phyloP scores from a whole-genome alignment of 1,140 invertebrate species.

The Littorina saxatilis region DNA sequence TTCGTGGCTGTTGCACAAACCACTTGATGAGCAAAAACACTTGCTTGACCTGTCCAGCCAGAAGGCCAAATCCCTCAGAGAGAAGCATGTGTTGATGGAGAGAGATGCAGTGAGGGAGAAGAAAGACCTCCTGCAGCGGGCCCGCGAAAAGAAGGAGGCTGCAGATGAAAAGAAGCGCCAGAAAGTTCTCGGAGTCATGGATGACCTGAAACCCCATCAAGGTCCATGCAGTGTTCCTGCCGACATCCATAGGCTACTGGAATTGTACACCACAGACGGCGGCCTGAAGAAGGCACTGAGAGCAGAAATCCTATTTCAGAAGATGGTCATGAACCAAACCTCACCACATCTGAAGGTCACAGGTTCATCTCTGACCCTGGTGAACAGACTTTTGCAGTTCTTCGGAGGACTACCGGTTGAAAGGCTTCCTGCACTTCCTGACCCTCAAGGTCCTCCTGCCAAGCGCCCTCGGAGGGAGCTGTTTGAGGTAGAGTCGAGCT shows the following conservation, averaged over 20 bases:
- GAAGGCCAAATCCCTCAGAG: not conserved
- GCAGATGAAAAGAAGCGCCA: not conserved
- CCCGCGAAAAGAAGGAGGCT: not conserved
- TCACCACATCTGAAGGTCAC: not conserved
- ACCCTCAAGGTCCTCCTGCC: no score
- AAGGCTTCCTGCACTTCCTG: not conserved
- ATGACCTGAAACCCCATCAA: not conserved
- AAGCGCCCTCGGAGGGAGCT: no score
- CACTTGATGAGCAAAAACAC: not conserved
- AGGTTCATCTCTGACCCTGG: not conserved
- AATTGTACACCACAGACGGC: not conserved
- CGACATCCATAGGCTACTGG: not conserved
- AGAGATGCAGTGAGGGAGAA: not conserved
- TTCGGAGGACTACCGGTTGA: not conserved
- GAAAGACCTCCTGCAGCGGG: not conserved
- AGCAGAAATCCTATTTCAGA: conserved; percentile 6
- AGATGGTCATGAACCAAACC: not conserved
- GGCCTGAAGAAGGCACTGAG: not conserved
- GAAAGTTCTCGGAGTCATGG: not conserved
- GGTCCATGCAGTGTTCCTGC: not conserved
- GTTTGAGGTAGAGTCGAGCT: no score
- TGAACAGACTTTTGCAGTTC: not conserved
- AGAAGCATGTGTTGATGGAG: not conserved
- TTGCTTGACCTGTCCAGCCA: not conserved
- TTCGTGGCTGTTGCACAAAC: not conserved